Conservation (phyloP, 2,113 vertebrate genomes). For the Tretioscincus oriximinensis region DNA sequence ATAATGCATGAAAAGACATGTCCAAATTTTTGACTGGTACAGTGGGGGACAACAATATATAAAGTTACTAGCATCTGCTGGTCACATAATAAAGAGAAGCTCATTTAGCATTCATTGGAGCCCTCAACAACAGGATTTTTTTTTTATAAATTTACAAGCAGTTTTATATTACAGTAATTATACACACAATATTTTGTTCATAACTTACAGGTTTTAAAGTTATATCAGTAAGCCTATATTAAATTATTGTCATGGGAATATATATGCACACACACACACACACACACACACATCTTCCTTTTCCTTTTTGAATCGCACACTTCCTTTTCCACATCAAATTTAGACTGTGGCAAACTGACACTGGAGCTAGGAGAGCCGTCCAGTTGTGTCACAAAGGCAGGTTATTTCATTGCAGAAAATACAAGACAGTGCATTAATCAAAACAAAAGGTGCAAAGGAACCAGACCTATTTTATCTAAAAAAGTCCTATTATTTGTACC, state of each 20-base stretch:
- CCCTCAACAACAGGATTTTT: conserved; percentile 70
- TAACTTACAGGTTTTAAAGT: conserved; percentile 75
- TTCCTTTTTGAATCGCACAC: conserved; percentile 51
- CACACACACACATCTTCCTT: too few relatives aligned
- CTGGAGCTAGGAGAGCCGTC: conserved; percentile 44
- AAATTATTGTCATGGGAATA: conserved; percentile 74
- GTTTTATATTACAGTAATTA: conserved; percentile 85
- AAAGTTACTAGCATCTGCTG: conserved; percentile 81
- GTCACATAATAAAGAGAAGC: conserved; percentile 80
- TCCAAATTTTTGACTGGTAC: too few relatives aligned
- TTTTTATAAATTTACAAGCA: conserved; percentile 85
- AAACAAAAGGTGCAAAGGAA: conserved; percentile 25
- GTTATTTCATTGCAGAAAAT: conserved; percentile 38
- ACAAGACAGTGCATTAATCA: conserved; percentile 37
- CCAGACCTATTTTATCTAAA: conserved; percentile 23
- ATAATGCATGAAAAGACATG: too few relatives aligned
- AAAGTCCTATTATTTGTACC: conserved; percentile 36
- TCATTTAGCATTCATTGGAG: conserved; percentile 79
- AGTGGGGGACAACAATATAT: conserved; percentile 76
- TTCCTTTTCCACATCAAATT: conserved; percentile 49
- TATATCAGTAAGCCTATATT: conserved; percentile 69
- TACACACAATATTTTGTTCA: conserved; percentile 72
- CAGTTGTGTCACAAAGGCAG: conserved; percentile 41
- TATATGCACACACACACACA: conserved; percentile 30
- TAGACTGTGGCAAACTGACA: conserved; percentile 55